phyloP scores from a whole-genome alignment of 2,797 vertebrate species.

The Momotus momota region DNA sequence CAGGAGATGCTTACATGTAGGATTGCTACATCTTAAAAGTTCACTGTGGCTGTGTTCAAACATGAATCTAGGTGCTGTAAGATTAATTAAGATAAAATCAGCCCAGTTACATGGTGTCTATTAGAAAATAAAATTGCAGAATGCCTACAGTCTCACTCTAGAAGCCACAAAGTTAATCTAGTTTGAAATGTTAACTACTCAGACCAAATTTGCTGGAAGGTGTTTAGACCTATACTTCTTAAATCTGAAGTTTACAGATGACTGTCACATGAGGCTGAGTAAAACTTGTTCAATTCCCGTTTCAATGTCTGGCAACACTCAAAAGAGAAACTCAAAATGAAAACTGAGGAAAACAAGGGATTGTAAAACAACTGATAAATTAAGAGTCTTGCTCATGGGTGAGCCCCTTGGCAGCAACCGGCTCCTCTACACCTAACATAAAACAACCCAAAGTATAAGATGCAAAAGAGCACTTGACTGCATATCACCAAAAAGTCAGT shows the following conservation, averaged over 20 bases:
- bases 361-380: background rate
- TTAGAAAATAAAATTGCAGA: background rate
- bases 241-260: background rate
- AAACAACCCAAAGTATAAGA: background rate
- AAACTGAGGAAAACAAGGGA: background rate
- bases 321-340: background rate
- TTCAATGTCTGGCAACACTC: background rate
- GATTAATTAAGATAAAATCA: background rate
- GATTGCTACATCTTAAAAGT: background rate
- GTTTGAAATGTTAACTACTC: background rate
- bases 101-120: background rate
- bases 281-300: background rate
- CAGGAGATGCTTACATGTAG: background rate
- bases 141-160: background rate
- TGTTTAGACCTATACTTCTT: background rate
- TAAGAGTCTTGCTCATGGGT: background rate
- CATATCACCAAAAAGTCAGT: background rate
- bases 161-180: background rate
- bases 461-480: background rate
- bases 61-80: background rate
- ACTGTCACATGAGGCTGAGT: background rate
- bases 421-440: background rate
- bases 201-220: background rate
- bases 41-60: background rate
- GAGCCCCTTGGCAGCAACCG: background rate